Conservation (phyloP, 2,113 vertebrate genomes). For the Podiceps cristatus region DNA sequence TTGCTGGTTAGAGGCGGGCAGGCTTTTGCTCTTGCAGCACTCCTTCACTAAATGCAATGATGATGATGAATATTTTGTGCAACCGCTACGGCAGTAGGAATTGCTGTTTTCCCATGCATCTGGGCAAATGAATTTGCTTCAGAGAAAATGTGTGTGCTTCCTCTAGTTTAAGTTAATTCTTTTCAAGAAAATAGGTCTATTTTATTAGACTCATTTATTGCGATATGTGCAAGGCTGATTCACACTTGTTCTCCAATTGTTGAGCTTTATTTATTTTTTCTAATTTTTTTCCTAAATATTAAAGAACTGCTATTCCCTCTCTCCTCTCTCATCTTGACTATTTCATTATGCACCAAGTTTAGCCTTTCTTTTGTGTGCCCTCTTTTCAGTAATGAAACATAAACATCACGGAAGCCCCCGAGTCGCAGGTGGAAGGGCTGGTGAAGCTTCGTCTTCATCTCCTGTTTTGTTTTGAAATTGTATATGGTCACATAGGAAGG, state of each 20-base stretch:
- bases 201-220: not conserved
- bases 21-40: not conserved
- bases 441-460: not conserved
- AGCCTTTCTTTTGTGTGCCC: not conserved
- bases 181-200: not conserved
- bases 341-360: not conserved
- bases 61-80: not conserved
- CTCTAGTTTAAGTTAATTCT: not conserved
- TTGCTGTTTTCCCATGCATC: not conserved
- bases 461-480: not conserved
- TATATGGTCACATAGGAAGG: not conserved
- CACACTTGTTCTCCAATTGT: not conserved
- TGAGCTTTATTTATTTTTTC: not conserved
- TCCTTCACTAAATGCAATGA: not conserved
- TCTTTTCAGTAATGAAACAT: not conserved
- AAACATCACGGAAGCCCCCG: not conserved
- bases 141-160: not conserved
- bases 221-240: accelerated
- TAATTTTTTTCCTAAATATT: not conserved
- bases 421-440: not conserved
- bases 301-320: not conserved
- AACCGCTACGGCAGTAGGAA: not conserved
- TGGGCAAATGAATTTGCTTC: not conserved
- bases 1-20: accelerated
- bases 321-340: not conserved